A percentile compares a stretch with the other conserved stretches of the same genome.
Evolutionary conservation across 1,140 invertebrate species (phyloP).

Genomic region (Pseudomyrmex concolor): DNA sequence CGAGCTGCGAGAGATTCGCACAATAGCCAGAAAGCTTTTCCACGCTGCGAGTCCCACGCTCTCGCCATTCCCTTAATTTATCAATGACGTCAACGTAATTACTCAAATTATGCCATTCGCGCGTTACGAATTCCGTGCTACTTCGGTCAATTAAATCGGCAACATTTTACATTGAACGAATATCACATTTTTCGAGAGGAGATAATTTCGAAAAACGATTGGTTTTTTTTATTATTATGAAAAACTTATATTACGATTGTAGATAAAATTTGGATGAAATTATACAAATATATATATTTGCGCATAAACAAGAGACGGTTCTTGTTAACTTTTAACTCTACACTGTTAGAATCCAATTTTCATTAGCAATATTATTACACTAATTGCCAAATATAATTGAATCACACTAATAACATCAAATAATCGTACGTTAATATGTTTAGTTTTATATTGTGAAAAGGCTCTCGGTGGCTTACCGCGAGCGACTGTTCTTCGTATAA

Average conservation of each 20-base stretch:
- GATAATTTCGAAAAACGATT: constrained; percentile 11
- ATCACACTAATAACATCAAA: constrained; percentile 33
- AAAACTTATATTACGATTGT: too few relatives aligned
- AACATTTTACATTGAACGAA: neutral
- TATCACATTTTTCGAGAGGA: neutral
- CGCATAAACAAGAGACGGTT: too few relatives aligned
- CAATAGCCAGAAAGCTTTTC: constrained; percentile 32
- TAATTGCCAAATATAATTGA: constrained; percentile 36
- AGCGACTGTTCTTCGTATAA: constrained; percentile 4
- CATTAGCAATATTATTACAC: constrained; percentile 15
- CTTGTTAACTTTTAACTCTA: too few relatives aligned
- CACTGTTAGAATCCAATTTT: neutral
- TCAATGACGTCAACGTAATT: constrained; percentile 66
- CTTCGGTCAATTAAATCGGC: constrained; percentile 22
- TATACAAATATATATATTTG: neutral
- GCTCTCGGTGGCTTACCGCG: neutral
- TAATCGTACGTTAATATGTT: constrained; percentile 5
- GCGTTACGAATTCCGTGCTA: constrained; percentile 42
- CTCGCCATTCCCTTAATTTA: constrained; percentile 47
- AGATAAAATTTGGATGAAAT: neutral
- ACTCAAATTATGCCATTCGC: constrained; percentile 58
- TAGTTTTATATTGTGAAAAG: neutral
- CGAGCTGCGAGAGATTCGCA: constrained; percentile 11
- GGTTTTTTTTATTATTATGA: neutral
- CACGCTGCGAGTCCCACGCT: constrained; percentile 23